These are phyloP conservation scores for Anhinga rufa DNA, from an alignment of 2,113 vertebrate genomes.

Conservation along the genomic window DNA sequence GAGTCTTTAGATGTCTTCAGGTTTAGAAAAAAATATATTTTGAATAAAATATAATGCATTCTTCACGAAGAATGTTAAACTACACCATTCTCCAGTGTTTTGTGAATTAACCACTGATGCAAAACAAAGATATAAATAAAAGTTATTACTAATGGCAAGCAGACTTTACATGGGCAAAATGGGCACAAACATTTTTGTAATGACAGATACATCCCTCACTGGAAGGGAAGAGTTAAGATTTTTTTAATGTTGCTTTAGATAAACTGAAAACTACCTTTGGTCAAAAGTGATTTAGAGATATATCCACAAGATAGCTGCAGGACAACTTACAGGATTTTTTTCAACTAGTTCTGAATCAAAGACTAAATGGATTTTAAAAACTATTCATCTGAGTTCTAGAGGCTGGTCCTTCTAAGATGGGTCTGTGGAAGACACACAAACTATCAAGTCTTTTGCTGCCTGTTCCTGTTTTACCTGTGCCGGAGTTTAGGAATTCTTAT, in stretches of 20 bases:
- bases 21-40: not conserved
- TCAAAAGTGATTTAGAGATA: not conserved
- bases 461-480: not conserved
- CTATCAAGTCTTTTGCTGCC: not conserved
- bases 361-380: not conserved
- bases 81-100: not conserved
- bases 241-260: not conserved
- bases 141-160: not conserved
- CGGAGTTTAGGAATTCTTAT: not conserved
- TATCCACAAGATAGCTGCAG: not conserved
- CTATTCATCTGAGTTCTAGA: not conserved
- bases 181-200: not conserved
- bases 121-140: not conserved
- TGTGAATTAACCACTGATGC: not conserved
- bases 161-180: not conserved
- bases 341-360: not conserved
- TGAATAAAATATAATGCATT: not conserved
- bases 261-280: not conserved
- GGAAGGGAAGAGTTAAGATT: not conserved
- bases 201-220: not conserved
- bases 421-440: not conserved
- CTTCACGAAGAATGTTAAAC: not conserved
- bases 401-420: not conserved
- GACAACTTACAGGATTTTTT: not conserved
- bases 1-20: not conserved